Evolutionary conservation across 2,797 vertebrate genomes (phyloP).

Genomic region (Thalassophryne amazonica): DNA sequence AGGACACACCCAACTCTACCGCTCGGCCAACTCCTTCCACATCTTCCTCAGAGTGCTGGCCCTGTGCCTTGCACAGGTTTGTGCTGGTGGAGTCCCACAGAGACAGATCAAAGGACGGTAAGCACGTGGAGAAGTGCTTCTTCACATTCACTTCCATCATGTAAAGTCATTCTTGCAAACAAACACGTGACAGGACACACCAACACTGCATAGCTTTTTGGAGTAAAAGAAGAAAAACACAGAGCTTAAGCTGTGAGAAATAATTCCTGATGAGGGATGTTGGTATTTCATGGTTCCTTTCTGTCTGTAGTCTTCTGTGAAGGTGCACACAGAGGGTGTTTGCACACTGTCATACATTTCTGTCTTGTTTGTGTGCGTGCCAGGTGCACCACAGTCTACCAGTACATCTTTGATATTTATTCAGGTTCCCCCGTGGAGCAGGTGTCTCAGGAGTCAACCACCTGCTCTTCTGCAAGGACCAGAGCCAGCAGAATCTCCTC

Average conservation of each 20-base stretch:
- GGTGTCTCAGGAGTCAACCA: conserved; percentile 77
- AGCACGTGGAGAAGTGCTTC: conserved; percentile 19
- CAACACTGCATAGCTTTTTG: neutral
- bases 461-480: conserved; percentile 65
- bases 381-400: conserved; percentile 62
- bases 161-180: conserved; percentile 8
- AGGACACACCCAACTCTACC: conserved; percentile 80
- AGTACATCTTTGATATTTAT: conserved; percentile 70
- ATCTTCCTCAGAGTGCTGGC: conserved; percentile 93
- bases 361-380: conserved; percentile 59
- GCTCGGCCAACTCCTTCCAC: conserved; percentile 89
- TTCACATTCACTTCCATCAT: conserved; percentile 17
- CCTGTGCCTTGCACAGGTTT: conserved; percentile 83
- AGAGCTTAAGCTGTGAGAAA: conserved; percentile 11
- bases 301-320: conserved; percentile 29
- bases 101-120: conserved; percentile 99
- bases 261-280: conserved; percentile 28
- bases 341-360: conserved; percentile 47
- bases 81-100: conserved; percentile 83
- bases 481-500: conserved; percentile 56
- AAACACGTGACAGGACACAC: conserved; percentile 1
- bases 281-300: conserved; percentile 21
- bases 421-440: conserved; percentile 64
- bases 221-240: neutral
- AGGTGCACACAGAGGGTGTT: conserved; percentile 53